Evolutionary conservation across 2,888 invertebrate species (phyloP), one percentile per base, ranked within the genome.

Genomic region (Lepidonotus clava): DNA sequence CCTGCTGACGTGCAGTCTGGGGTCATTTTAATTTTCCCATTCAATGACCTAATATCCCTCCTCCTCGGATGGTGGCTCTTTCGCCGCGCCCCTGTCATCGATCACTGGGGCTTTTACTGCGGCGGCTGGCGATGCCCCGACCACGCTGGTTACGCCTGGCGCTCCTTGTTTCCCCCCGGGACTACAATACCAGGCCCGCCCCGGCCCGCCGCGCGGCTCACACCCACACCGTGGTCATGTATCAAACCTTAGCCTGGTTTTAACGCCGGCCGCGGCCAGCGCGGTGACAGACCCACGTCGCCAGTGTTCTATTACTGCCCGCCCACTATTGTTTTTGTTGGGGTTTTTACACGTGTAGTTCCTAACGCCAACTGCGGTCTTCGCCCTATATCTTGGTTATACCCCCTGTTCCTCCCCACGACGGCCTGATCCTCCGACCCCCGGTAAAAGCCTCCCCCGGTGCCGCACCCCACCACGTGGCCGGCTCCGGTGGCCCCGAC

Each of bases 21-120:
- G 71, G 71, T 71, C 71, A 71, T 71, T 71, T 71, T 71, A 71
- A 71, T 71, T 71, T 71, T 71, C 71, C 71, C 71, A 71, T 71
- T 71, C 71, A 71, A 71, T 71, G 71, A 71, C 71, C 71, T 71
- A 71, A 71, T 71, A 71, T 71, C 71, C 71, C 71, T 1, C 36
- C 66, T n/a, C 66, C 66, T 32, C 24, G 66, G 66, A 66, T 24
- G 66, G 66, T 66, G 38, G n/a, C 71, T 34, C 36, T 4, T 38
- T 38, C 71, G 71, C 18, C 61, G 21, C 71, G 34, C 21, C 71
- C 36, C 36, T 38, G 71, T 71, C 71, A 71, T 71, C 71, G 36
- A 71, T 71, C 71, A 71, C 71, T 21, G 38, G 66, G 28, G 28
- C 46, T 46, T 66, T 66, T 66, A 46, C 46, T 18, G 46, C 46